phyloP scores from a whole-genome alignment of 2,113 vertebrate genomes.

The Melospiza melodia region DNA sequence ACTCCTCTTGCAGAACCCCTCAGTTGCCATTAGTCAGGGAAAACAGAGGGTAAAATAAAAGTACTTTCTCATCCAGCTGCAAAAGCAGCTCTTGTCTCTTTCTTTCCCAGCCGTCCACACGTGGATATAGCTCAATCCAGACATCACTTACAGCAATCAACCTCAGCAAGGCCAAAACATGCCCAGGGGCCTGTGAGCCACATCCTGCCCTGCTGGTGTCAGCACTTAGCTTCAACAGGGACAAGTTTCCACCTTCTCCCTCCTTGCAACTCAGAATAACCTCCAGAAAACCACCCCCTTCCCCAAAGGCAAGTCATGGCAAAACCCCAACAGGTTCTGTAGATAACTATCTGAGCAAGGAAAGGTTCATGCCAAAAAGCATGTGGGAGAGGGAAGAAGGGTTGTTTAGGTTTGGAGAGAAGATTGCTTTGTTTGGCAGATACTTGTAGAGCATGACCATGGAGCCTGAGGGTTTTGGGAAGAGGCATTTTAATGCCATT shows the following conservation, averaged over 20 bases:
- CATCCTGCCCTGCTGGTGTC: neutral
- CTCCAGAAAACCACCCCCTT: neutral
- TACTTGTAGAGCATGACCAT: neutral
- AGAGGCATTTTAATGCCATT: neutral
- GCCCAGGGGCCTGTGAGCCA: neutral
- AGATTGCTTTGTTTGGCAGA: neutral
- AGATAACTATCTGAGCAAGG: neutral
- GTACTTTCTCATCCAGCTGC: neutral
- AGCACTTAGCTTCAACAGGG: neutral
- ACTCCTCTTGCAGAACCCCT: neutral
- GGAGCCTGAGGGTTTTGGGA: neutral
- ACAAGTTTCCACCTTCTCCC: rapidly evolving
- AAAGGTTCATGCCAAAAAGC: neutral
- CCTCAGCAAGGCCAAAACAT: neutral
- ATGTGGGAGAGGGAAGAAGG: neutral
- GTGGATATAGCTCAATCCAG: neutral
- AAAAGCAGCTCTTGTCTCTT: neutral
- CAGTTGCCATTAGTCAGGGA: neutral
- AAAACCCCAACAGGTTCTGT: neutral
- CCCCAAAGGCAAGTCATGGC: neutral
- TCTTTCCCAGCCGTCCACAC: neutral
- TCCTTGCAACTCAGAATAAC: neutral
- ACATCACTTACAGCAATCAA: neutral
- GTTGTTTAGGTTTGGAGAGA: neutral
- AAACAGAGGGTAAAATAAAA: neutral